Base-by-base conservation (phyloP, 2,888 invertebrate genomes). In the Cantharis rufa region DNA sequence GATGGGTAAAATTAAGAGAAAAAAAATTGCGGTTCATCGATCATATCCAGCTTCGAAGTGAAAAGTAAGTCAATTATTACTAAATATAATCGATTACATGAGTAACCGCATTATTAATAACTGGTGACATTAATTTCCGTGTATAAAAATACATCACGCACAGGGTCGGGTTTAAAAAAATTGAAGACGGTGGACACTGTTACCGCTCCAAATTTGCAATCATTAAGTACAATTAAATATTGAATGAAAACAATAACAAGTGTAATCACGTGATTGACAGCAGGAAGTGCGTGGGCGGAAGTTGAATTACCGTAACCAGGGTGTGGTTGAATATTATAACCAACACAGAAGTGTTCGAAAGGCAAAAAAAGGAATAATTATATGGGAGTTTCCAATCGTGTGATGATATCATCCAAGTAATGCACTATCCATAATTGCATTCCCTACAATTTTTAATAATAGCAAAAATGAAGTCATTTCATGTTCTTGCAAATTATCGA, bases 281-380 rank as follows among this genome's bases (percentile, higher is more conserved):
- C 79, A 80, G 82, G 82, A 82, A 81, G 74, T 81, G 80, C 80
- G 83, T 83, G 82, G 82, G 82, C 81, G 83, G 83, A 83, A 83
- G 82, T 81, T 74, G 79, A 81, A 83, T 83, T 82, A 82, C 82
- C 80, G 81, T 82, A 81, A 80, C 72, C 78, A 79, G 78, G 81
- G 81, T 80, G 81, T 79, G 80, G 78, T 71, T 77, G 62, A 69
- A 68, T 77, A 74, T 48, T 71, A 69, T 66, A 74, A 70, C 68
- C 68, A 69, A 61, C 68, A 28, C 32, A 62, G 62, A 69, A 63
- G 73, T 69, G 73, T 18, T 69, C 68, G 61, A 69, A 69, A 69
- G 24, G 68, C 21, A n/a, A 66, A 68, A 73, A 73, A 69, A 48
- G n/a, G 73, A 69, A 69, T 61, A 69, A 73, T 73, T 72, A 48